Evolutionary conservation across 1,140 invertebrate species (phyloP).

Genomic region (Trichomalopsis sarcophagae): DNA sequence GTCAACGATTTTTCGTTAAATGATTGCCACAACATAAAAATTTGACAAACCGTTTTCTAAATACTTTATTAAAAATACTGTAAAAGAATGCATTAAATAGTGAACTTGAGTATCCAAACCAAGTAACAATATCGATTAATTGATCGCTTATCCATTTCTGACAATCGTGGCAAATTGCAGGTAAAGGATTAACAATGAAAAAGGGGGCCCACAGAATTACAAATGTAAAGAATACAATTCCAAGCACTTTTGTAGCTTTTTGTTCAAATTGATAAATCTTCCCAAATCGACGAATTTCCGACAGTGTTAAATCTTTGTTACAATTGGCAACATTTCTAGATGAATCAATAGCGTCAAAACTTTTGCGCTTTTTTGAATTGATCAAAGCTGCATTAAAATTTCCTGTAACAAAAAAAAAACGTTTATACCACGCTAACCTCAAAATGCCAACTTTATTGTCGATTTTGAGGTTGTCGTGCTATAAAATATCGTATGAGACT

Average conservation of each 20-base stretch:
- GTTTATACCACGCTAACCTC: too few relatives aligned
- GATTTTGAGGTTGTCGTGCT: too few relatives aligned
- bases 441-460: too few relatives aligned
- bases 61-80: conserved; percentile 96
- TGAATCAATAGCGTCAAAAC: not conserved
- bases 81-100: conserved; percentile 97
- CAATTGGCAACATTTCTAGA: not conserved
- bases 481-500: too few relatives aligned
- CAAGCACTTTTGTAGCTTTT: conserved; percentile 76
- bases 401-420: not conserved
- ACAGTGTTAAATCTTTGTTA: not conserved
- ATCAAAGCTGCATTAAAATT: not conserved
- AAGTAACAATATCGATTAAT: conserved; percentile 90
- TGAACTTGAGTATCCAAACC: conserved; percentile 94
- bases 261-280: not conserved
- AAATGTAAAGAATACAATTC: conserved; percentile 95
- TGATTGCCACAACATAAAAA: conserved; percentile 81
- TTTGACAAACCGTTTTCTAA: conserved; percentile 92
- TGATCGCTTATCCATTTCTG: conserved; percentile 83
- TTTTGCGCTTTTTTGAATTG: not conserved
- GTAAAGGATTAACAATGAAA: conserved; percentile 91
- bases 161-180: conserved; percentile 85
- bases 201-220: conserved; percentile 96
- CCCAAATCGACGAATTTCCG: not conserved
- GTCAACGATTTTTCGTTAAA: conserved; percentile 41